Evolutionary conservation across 2,888 invertebrate genomes (phyloP).

Genomic region (Punctoribates punctum): DNA sequence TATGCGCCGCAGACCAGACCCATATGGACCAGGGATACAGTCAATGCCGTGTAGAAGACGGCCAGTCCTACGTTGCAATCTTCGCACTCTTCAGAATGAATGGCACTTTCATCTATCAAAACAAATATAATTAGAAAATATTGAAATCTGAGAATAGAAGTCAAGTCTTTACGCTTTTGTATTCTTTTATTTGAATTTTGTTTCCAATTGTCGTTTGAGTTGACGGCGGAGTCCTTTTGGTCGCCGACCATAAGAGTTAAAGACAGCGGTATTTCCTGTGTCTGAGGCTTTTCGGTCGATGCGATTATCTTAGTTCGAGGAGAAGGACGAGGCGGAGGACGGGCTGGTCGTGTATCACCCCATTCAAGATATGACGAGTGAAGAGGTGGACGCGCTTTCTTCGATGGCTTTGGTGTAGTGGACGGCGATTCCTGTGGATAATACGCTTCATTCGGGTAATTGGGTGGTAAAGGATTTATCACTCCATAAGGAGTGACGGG

Average conservation of each 20-base stretch:
- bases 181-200: not conserved
- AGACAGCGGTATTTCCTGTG: constrained; percentile 49
- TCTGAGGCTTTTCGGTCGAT: constrained; percentile 44
- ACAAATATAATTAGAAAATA: not conserved
- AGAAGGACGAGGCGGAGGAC: constrained; percentile 27
- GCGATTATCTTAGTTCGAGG: constrained; percentile 41
- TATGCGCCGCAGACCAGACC: constrained; percentile 46
- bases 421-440: not conserved
- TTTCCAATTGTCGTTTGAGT: constrained; percentile 22
- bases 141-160: not conserved
- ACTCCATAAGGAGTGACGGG: not conserved
- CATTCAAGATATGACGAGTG: constrained; percentile 24
- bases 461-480: not conserved
- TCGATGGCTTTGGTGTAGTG: constrained; percentile 14
- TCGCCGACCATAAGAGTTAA: constrained; percentile 49
- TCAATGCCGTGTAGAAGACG: constrained; percentile 48
- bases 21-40: constrained; percentile 47
- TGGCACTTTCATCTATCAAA: not conserved
- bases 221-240: constrained; percentile 14
- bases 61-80: constrained; percentile 48
- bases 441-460: constrained; percentile 19
- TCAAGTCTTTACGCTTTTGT: not conserved
- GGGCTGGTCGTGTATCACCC: constrained; percentile 5
- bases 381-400: constrained; percentile 20
- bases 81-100: constrained; percentile 42